Conservation (phyloP, 2,113 vertebrate species). For the Ctenomys sociabilis region DNA sequence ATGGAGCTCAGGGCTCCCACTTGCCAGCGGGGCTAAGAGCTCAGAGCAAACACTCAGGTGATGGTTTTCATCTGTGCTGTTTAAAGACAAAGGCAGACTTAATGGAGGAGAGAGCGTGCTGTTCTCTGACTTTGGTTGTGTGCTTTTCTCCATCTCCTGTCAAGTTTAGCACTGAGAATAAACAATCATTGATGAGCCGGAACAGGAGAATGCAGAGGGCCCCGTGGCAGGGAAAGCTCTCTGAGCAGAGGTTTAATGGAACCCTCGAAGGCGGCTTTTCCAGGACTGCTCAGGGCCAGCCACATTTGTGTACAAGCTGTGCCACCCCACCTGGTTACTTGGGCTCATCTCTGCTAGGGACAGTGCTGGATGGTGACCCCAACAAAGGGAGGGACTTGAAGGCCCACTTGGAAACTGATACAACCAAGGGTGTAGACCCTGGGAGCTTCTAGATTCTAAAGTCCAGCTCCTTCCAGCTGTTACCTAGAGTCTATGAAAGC, state of each 20-base stretch:
- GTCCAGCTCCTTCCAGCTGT: not conserved
- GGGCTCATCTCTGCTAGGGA: too few relatives aligned
- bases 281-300: not conserved
- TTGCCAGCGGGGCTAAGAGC: not conserved
- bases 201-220: conserved; percentile 54
- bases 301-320: not conserved
- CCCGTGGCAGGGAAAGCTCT: not conserved
- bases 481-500: not conserved
- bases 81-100: conserved; percentile 56
- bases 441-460: not conserved
- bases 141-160: conserved; percentile 61
- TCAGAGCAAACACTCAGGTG: not conserved
- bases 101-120: conserved; percentile 36
- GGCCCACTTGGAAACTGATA: not conserved
- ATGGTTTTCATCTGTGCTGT: not conserved
- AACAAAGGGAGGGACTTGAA: not conserved
- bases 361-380: not conserved
- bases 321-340: too few relatives aligned
- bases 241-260: not conserved
- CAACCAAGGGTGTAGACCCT: not conserved
- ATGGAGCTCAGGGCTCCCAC: not conserved
- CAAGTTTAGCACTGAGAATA: conserved; percentile 62
- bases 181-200: conserved; percentile 59
- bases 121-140: conserved; percentile 64
- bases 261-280: not conserved